These are phyloP conservation scores for Hippopotamyrus pictus DNA, from an alignment of 2,797 vertebrate species.

Conservation along the genomic window DNA sequence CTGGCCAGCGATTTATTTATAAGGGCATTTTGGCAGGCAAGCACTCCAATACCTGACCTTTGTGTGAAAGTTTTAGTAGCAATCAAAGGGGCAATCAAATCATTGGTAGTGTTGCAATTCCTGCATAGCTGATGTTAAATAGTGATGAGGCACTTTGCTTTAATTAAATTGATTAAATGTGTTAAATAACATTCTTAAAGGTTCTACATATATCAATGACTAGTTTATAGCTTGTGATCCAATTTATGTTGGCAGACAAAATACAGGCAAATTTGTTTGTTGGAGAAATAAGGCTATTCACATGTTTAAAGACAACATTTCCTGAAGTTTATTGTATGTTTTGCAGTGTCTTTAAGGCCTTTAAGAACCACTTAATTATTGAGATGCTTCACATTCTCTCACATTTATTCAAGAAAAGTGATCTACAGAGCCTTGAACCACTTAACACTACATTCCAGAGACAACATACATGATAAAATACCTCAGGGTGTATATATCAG, in stretches of 20 bases:
- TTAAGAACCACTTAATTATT: neutral
- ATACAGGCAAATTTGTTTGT: neutral
- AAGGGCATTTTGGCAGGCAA: neutral
- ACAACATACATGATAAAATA: neutral
- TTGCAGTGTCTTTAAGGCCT: neutral
- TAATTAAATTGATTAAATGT: slow-evolving; percentile 8
- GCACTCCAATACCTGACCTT: neutral
- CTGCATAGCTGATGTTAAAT: neutral
- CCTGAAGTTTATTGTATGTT: neutral
- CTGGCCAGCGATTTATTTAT: neutral
- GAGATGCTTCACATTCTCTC: neutral
- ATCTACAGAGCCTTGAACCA: neutral
- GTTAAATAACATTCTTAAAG: neutral
- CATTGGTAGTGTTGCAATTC: neutral
- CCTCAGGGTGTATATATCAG: neutral
- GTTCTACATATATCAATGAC: neutral
- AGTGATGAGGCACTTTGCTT: neutral
- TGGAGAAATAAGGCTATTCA: neutral
- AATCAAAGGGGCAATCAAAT: neutral
- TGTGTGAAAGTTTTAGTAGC: neutral
- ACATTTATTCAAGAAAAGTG: neutral
- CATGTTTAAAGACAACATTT: neutral
- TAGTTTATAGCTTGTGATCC: neutral
- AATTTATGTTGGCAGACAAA: neutral
- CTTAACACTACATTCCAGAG: neutral